Evolutionary conservation across 2,797 vertebrate species (phyloP).

Genomic region (Notolepis coatsorum): DNA sequence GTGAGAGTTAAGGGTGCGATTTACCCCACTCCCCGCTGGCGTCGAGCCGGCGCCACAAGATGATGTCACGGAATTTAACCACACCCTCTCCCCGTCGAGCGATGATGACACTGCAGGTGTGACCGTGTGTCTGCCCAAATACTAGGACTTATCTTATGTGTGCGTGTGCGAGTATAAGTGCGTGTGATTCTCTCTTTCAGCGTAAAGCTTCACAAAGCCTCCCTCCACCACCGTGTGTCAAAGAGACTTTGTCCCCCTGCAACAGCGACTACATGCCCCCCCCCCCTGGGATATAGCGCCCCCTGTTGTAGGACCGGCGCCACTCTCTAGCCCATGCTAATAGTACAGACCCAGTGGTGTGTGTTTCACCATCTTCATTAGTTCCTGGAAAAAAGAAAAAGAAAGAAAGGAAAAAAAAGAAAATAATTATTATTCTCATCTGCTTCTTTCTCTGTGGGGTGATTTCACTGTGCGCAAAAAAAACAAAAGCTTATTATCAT

Average conservation of each 20-base stretch:
- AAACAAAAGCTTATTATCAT: conserved; percentile 72
- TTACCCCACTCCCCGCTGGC: conserved; percentile 38
- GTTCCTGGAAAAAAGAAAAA: conserved; percentile 30
- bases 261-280: conserved; percentile 67
- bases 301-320: not conserved
- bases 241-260: conserved; percentile 64
- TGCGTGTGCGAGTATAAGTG: conserved; percentile 31
- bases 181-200: conserved; percentile 45
- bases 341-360: conserved; percentile 75
- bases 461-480: conserved; percentile 76
- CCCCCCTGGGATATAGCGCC: conserved; percentile 46
- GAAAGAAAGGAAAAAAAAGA: not conserved
- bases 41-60: conserved; percentile 51
- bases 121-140: conserved; percentile 57
- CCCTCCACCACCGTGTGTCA: conserved; percentile 69
- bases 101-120: conserved; percentile 61
- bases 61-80: conserved; percentile 68
- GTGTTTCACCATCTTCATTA: conserved; percentile 73
- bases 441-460: conserved; percentile 73
- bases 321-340: conserved; percentile 45
- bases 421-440: conserved; percentile 44
- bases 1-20: too few species aligned
- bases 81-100: conserved; percentile 51
- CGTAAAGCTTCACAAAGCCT: conserved; percentile 67
- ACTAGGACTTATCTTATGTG: conserved; percentile 30